Evolutionary conservation across 2,888 invertebrate genomes (phyloP), one percentile per base, ranked within the genome.

Genomic region (Pyralis farinalis): DNA sequence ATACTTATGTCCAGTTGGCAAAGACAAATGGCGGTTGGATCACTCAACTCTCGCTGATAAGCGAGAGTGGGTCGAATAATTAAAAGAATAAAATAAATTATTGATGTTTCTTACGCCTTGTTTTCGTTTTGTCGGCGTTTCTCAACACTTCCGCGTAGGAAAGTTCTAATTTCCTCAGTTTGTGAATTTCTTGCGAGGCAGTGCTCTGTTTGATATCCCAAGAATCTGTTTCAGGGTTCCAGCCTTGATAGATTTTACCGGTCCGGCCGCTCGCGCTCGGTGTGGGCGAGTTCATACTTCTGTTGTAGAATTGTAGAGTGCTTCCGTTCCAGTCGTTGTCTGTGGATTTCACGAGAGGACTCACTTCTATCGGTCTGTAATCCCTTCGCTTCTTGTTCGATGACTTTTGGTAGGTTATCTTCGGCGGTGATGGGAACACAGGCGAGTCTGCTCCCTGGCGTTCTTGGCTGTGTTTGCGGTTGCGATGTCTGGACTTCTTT

Each of bases 101-200:
- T 60, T 89, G 90, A 56, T 90, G 90, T 63, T 87, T 88, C 63
- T 87, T 89, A 58, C 90, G 90, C 72, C 90, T 71, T 29, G 71
- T 63, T 62, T 89, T 90, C 39, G 80, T 80, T 75, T 91, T 91
- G 63, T 92, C 93, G 47, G 93, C 92, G 70, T 94, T 93, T 51
- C 94, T 90, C 48, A 96, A 83, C 11, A 94, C 96, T 75, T 96
- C 96, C 4, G 96, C 96, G 73, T 96, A 96, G 8, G 96, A 95
- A 66, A 95, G 90, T 63, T 96, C 96, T 37, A 96, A 88, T 64
- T 94, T 93, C 69, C 95, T 93, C 44, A 96, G 83, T 67, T 94
- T 94, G 69, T 95, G 94, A 52, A 96, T 93, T 60, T 96, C 95
- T 64, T 95, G 95, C 7, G 96, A 95, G 4, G 95, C 96, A 6